Conservation (phyloP, 2,797 vertebrate species). For the Rhinophrynus dorsalis region DNA sequence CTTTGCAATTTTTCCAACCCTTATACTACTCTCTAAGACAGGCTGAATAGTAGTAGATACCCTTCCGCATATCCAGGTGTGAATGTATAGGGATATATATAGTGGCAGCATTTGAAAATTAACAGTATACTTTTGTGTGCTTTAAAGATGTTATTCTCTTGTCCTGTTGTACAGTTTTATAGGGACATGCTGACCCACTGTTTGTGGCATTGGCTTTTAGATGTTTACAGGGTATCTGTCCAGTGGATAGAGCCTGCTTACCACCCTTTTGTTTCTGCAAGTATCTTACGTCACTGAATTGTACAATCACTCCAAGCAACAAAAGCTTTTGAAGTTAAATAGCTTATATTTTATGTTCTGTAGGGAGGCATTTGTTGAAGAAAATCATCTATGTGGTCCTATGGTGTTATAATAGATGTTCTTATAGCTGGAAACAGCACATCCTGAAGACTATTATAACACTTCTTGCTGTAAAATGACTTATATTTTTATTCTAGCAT, state of each 20-base stretch:
- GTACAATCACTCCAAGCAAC: constrained; percentile 48
- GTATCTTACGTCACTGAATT: constrained; percentile 57
- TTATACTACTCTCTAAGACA: constrained; percentile 54
- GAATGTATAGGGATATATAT: constrained; percentile 60
- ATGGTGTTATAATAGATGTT: no score
- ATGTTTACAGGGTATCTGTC: constrained; percentile 55
- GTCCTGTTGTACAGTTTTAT: neutral
- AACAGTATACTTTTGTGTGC: neutral
- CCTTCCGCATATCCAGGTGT: constrained; percentile 60
- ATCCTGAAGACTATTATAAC: neutral
- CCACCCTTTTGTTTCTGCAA: constrained; percentile 36
- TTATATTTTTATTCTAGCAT: neutral
- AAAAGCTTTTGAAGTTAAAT: neutral
- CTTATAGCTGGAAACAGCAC: neutral
- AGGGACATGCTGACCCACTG: constrained; percentile 44
- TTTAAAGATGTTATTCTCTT: neutral
- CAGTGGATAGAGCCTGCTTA: constrained; percentile 47
- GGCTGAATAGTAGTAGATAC: constrained; percentile 47
- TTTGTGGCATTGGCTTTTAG: constrained; percentile 53
- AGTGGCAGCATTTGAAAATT: constrained; percentile 57
- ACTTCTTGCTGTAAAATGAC: constrained; percentile 3
- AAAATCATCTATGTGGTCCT: no score
- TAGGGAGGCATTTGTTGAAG: no score
- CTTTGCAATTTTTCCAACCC: constrained; percentile 16
- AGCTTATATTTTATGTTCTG: neutral